Conservation (phyloP, 2,797 vertebrate species). For the Mycteria americana region DNA sequence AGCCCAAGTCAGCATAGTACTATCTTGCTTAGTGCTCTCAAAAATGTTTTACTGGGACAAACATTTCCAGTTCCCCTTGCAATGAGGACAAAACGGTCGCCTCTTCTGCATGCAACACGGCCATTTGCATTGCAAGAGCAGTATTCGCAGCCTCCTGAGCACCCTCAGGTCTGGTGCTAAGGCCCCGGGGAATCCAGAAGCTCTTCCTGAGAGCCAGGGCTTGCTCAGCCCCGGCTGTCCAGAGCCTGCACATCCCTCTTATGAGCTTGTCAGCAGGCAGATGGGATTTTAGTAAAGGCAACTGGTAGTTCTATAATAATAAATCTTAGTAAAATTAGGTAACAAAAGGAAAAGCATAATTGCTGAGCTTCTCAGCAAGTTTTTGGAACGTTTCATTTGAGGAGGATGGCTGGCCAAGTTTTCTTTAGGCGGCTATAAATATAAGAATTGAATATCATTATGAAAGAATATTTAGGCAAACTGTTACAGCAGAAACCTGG, state of each 20-base stretch:
- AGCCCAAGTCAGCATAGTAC: not conserved
- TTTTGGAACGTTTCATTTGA: not conserved
- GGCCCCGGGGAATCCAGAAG: not conserved
- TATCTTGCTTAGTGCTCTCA: not conserved
- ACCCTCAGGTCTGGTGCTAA: not conserved
- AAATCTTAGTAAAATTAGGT: not conserved
- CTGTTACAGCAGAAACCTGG: not conserved
- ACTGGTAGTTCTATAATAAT: not conserved
- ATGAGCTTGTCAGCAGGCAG: not conserved
- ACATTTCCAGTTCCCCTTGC: not conserved
- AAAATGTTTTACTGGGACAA: not conserved
- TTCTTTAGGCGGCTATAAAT: not conserved
- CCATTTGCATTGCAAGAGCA: not conserved
- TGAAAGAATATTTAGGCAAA: not conserved
- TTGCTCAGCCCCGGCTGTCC: not conserved
- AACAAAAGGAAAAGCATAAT: not conserved
- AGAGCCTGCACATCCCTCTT: not conserved
- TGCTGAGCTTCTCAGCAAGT: not conserved
- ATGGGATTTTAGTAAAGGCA: not conserved
- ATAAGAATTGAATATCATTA: not conserved
- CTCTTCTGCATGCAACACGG: not conserved
- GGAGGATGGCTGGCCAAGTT: not conserved
- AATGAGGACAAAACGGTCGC: not conserved
- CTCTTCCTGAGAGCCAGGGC: not conserved
- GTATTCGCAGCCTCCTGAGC: not conserved